phyloP scores from a whole-genome alignment of 2,113 vertebrate genomes.

The Amazona guildingii region DNA sequence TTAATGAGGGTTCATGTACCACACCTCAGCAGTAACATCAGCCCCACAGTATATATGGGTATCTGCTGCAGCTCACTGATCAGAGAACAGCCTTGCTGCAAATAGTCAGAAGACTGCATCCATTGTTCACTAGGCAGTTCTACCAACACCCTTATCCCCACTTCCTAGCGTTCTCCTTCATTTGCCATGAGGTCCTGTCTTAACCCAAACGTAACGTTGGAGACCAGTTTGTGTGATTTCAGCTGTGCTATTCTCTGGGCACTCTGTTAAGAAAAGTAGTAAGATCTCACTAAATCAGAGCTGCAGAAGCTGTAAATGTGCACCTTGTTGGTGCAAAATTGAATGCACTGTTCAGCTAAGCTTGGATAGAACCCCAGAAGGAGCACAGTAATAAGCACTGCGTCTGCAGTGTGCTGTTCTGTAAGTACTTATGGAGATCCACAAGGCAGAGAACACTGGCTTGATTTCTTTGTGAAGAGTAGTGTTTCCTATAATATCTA shows the following conservation, averaged over 20 bases:
- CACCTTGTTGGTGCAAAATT: background rate
- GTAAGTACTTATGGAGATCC: background rate
- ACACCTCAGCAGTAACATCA: background rate
- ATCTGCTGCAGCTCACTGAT: background rate
- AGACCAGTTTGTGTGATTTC: background rate
- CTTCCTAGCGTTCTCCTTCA: background rate
- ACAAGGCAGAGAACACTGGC: background rate
- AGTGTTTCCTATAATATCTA: constrained; percentile 13
- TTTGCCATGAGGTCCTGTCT: background rate
- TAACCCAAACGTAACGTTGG: fast-evolving
- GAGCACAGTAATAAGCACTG: background rate
- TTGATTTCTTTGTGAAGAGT: background rate
- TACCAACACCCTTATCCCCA: background rate
- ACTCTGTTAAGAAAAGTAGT: background rate
- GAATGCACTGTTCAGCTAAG: fast-evolving
- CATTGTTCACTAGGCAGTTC: background rate
- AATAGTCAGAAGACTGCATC: background rate
- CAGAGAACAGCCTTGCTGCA: background rate
- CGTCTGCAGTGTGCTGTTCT: background rate
- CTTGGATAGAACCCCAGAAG: background rate
- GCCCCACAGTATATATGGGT: background rate
- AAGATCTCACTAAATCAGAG: background rate
- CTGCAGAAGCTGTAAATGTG: background rate
- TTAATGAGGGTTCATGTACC: background rate
- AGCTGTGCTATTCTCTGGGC: background rate